Evolutionary conservation across 1,140 invertebrate species (phyloP).

Genomic region (Drosophila pseudoobscura): DNA sequence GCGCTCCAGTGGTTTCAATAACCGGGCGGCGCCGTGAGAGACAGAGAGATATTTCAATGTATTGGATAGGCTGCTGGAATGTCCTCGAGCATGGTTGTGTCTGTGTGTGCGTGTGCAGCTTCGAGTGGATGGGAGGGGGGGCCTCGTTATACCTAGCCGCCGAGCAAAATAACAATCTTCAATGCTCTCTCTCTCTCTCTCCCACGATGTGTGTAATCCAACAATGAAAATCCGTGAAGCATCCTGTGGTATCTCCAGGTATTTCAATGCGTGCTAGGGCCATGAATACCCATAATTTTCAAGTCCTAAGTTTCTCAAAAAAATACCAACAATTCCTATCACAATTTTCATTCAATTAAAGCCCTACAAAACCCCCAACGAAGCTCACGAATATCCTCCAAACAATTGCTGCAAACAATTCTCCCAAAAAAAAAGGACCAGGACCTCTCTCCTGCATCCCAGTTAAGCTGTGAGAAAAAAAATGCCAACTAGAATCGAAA

Average conservation of each 20-base stretch:
- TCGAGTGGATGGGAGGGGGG: no score
- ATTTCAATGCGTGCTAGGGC: no score
- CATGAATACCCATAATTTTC: no score
- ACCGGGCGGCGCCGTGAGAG: not conserved
- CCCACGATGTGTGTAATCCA: constrained; percentile 1
- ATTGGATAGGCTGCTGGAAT: constrained; percentile 27
- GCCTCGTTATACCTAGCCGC: constrained; percentile 21
- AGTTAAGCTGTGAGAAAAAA: constrained; percentile 12
- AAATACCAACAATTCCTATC: no score
- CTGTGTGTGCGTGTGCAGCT: not conserved
- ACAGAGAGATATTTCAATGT: not conserved
- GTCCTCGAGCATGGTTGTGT: constrained; percentile 8
- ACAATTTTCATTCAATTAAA: no score
- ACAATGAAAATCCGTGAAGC: constrained; percentile 33
- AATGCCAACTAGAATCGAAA: constrained; percentile 32
- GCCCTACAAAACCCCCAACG: no score
- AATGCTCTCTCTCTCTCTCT: no score
- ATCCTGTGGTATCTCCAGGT: not conserved
- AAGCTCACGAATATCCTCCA: no score
- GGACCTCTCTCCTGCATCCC: constrained; percentile 1
- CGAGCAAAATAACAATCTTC: constrained; percentile 35
- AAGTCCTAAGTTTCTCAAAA: no score
- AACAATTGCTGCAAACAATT: not conserved
- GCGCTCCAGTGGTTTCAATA: constrained; percentile 59
- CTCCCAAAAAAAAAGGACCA: not conserved